Conservation (phyloP, 1,140 invertebrate species). For the Cydia amplana region DNA sequence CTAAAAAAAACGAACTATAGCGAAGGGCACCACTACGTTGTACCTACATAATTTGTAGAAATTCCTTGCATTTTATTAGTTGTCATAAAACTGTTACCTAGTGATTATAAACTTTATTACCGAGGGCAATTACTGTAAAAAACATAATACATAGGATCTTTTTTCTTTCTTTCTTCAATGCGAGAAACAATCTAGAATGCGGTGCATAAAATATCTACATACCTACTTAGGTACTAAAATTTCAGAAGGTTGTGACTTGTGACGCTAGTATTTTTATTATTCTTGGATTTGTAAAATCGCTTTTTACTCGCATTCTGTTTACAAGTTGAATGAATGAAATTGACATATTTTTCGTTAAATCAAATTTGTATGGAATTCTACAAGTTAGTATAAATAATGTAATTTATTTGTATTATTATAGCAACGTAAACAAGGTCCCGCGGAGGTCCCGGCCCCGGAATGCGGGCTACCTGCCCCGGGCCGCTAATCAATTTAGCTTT, state of each 20-base stretch:
- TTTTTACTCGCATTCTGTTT: too few relatives aligned
- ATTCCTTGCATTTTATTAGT: neutral
- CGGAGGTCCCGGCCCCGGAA: conserved; percentile 52
- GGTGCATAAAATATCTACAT: neutral
- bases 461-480: conserved; percentile 74
- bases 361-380: too few relatives aligned
- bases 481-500: conserved; percentile 78
- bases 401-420: neutral
- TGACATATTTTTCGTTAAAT: too few relatives aligned
- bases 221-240: neutral
- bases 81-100: neutral
- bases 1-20: too few relatives aligned
- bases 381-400: too few relatives aligned
- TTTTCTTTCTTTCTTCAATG: neutral
- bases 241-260: too few relatives aligned
- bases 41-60: neutral
- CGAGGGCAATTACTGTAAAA: neutral
- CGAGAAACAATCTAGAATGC: too few relatives aligned
- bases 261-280: too few relatives aligned
- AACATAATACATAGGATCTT: neutral
- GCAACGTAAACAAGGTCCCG: neutral
- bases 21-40: neutral
- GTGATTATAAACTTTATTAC: neutral
- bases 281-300: too few relatives aligned
- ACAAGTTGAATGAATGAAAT: too few relatives aligned